phyloP scores from a whole-genome alignment of 2,888 invertebrate species.

The Drosophila birchii region DNA sequence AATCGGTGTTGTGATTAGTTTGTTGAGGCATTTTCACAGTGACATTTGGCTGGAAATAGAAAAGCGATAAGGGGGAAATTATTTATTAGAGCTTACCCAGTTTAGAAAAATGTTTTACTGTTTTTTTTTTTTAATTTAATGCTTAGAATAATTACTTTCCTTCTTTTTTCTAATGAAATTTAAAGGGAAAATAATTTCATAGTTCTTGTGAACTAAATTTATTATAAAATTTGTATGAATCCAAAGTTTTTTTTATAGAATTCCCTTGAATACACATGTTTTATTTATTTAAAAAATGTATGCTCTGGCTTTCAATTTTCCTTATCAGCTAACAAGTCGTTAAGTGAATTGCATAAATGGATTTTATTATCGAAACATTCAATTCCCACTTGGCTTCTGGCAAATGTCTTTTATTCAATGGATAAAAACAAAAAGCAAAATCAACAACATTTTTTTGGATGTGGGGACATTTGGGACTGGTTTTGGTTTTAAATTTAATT shows the following conservation, averaged over 20 bases:
- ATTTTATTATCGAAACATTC: conserved; percentile 14
- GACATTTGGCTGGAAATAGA: conserved; percentile 67
- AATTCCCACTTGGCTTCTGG: conserved; percentile 37
- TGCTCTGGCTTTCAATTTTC: not conserved
- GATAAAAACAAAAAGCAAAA: not conserved
- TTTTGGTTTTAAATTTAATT: not conserved
- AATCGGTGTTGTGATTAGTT: conserved; percentile 55
- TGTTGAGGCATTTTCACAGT: conserved; percentile 71
- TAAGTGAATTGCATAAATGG: conserved; percentile 22
- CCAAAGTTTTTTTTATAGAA: not conserved
- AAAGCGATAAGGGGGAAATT: conserved; percentile 5
- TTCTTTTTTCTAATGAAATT: not conserved
- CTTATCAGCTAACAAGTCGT: conserved; percentile 28
- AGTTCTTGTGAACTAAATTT: not conserved
- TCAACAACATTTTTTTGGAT: not conserved
- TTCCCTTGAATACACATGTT: not conserved
- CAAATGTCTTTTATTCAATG: conserved; percentile 28
- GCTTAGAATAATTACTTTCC: too few relatives aligned
- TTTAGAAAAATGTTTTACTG: not conserved
- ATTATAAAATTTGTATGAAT: not conserved
- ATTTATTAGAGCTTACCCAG: not conserved
- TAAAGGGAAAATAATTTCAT: not conserved
- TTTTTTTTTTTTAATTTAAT: too few relatives aligned
- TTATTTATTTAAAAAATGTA: not conserved
- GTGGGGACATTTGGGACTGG: not conserved